phyloP scores from a whole-genome alignment of 2,888 invertebrate genomes.

The Sthenelais limicola region DNA sequence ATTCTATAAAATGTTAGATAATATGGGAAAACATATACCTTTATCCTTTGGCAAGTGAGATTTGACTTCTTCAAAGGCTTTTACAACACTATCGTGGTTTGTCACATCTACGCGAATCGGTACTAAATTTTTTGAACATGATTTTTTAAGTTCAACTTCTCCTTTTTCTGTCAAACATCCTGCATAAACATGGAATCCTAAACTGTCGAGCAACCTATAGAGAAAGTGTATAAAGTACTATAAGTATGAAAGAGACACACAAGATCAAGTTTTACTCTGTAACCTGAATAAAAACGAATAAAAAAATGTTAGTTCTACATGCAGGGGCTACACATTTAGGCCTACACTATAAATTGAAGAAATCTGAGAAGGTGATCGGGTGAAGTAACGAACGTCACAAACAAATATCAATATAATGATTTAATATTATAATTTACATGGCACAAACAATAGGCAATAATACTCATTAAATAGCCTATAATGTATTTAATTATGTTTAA shows the following conservation, averaged over 20 bases:
- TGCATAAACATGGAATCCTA: conserved; percentile 43
- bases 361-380: no score
- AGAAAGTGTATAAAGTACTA: not conserved
- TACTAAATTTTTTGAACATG: conserved; percentile 28
- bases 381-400: no score
- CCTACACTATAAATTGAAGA: no score
- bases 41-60: conserved; percentile 49
- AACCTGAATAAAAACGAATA: no score
- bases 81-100: conserved; percentile 48
- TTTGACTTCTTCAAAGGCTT: conserved; percentile 49
- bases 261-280: not conserved
- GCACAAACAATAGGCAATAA: no score
- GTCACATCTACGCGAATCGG: conserved; percentile 54
- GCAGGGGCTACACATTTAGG: no score
- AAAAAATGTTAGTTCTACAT: no score
- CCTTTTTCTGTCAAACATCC: conserved; percentile 44
- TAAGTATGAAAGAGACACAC: not conserved
- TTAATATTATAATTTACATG: no score
- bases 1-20: not conserved
- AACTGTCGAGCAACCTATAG: conserved; percentile 25
- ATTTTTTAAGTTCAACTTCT: conserved; percentile 37
- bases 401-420: no score
- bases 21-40: conserved; percentile 48
- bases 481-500: no score
- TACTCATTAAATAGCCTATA: no score